These are phyloP conservation scores for Drosophila suboccidentalis DNA, from an alignment of 2,888 invertebrate species.

Conservation along the genomic window DNA sequence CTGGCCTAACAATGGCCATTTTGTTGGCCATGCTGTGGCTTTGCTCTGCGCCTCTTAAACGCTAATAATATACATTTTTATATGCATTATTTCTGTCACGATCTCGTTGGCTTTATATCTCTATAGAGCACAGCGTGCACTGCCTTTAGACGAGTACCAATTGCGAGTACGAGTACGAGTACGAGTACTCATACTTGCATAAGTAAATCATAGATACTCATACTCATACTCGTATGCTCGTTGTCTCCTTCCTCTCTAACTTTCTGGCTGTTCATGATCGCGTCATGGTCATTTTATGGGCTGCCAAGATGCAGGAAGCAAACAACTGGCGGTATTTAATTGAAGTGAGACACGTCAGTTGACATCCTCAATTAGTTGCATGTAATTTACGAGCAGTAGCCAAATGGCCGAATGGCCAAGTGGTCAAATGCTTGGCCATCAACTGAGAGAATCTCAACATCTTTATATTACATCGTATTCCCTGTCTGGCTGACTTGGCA, in stretches of 20 bases:
- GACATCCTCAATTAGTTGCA: conserved; percentile 78
- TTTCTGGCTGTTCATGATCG: conserved; percentile 38
- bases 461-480: conserved; percentile 32
- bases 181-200: conserved; percentile 27
- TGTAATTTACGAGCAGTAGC: conserved; percentile 61
- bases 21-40: conserved; percentile 54
- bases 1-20: conserved; percentile 60
- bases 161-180: conserved; percentile 21
- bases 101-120: conserved; percentile 80
- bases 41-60: conserved; percentile 56
- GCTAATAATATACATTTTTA: conserved; percentile 79
- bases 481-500: conserved; percentile 36
- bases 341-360: conserved; percentile 62
- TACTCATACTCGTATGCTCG: conserved; percentile 1
- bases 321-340: conserved; percentile 55
- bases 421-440: conserved; percentile 40
- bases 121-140: conserved; percentile 58
- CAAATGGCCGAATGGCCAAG: conserved; percentile 14
- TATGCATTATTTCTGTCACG: conserved; percentile 83
- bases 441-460: conserved; percentile 26
- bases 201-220: conserved; percentile 40
- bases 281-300: conserved; percentile 51
- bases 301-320: conserved; percentile 39
- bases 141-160: conserved; percentile 30
- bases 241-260: not conserved